Conservation (phyloP, 1,140 invertebrate species). For the Meloidogyne hapla region DNA sequence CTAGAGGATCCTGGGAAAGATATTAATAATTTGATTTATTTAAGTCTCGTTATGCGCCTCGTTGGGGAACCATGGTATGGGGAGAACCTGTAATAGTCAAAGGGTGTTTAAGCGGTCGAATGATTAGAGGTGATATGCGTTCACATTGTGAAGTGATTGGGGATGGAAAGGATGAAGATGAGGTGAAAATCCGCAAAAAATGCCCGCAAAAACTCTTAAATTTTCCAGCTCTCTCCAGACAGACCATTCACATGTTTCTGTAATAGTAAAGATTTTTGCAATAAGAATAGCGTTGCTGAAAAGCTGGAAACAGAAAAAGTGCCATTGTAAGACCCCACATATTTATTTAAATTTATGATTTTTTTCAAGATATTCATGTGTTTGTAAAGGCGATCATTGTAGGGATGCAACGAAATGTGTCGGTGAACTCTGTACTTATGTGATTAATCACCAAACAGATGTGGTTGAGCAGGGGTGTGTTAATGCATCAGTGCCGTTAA, state of each 20-base stretch:
- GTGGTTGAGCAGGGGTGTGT: conserved; percentile 59
- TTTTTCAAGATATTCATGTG: conserved; percentile 52
- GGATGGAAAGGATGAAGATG: not conserved
- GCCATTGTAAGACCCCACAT: conserved; percentile 27
- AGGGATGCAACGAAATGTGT: conserved; percentile 44
- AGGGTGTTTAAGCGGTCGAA: conserved; percentile 54
- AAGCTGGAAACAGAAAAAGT: conserved; percentile 52
- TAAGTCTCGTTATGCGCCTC: conserved; percentile 49
- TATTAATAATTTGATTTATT: too few relatives aligned
- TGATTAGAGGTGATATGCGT: too few relatives aligned
- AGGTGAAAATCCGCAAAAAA: not conserved
- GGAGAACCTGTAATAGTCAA: conserved; percentile 46
- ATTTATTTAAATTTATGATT: too few relatives aligned
- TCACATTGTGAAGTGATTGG: conserved; percentile 50
- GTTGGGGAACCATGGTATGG: conserved; percentile 52
- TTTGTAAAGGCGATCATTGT: conserved; percentile 57
- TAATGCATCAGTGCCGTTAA: conserved; percentile 59
- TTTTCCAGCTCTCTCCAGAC: conserved; percentile 24
- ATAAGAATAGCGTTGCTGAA: conserved; percentile 31
- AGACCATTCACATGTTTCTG: conserved; percentile 63
- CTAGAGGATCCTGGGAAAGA: too few relatives aligned
- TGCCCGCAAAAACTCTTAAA: conserved; percentile 14
- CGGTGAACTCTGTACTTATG: conserved; percentile 60
- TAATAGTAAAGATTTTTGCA: conserved; percentile 54
- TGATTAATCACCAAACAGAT: conserved; percentile 53